Evolutionary conservation across 1,140 invertebrate species (phyloP).

Genomic region (Gryon sp.): DNA sequence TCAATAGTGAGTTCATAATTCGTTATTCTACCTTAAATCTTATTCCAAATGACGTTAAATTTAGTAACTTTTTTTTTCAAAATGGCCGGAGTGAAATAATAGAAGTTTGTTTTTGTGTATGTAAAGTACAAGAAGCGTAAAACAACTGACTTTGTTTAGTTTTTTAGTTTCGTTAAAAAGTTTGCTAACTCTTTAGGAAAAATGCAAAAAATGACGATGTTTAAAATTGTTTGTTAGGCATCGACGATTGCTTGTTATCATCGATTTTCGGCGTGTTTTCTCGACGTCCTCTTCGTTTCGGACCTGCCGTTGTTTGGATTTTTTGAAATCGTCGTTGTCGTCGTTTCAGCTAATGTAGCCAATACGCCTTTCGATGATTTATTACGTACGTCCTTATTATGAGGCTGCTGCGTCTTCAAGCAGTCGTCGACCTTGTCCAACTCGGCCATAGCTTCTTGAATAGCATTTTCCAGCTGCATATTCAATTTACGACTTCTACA

Average conservation of each 20-base stretch:
- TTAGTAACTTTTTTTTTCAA: no score
- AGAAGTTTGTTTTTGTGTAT: no score
- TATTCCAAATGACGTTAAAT: no score
- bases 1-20: no score
- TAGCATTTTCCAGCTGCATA: conserved; percentile 91
- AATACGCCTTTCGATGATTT: conserved; percentile 53
- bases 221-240: neutral
- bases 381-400: conserved; percentile 22
- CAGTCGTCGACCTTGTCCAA: conserved; percentile 76
- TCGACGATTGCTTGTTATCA: conserved; percentile 8
- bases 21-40: no score
- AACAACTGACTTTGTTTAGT: no score
- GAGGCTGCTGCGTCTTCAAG: conserved; percentile 11
- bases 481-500: conserved; percentile 93
- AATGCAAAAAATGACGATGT: conserved; percentile 17
- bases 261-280: conserved; percentile 59
- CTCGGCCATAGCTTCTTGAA: conserved; percentile 94
- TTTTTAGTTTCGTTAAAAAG: no score
- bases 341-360: conserved; percentile 16
- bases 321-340: conserved; percentile 47
- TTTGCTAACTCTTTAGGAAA: no score
- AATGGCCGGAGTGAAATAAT: no score
- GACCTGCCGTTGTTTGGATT: conserved; percentile 44
- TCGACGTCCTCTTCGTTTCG: conserved; percentile 68
- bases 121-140: no score